Percentiles rank a stretch among this genome's conserved stretches.
Evolutionary conservation across 2,797 vertebrate genomes (phyloP).

Genomic region (Iguana delicatissima): DNA sequence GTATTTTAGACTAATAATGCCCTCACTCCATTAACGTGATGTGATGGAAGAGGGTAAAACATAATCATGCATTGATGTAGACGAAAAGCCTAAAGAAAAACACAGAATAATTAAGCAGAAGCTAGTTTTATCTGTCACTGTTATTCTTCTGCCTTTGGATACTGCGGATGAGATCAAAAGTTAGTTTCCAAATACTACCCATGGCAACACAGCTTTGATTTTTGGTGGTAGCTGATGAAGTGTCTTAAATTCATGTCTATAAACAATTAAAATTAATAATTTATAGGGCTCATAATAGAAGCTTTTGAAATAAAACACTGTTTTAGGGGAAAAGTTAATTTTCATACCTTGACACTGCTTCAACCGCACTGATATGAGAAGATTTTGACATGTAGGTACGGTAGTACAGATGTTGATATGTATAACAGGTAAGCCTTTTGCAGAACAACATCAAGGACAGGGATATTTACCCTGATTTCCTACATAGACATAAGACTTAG

Average conservation of each 20-base stretch:
- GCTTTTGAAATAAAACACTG: not conserved
- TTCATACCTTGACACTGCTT: not conserved
- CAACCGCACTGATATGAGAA: conserved; percentile 10
- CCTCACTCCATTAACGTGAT: not conserved
- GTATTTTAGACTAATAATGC: conserved; percentile 2
- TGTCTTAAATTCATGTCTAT: conserved; percentile 40
- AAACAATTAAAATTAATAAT: conserved; percentile 52
- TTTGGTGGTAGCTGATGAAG: conserved; percentile 57
- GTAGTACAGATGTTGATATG: not conserved
- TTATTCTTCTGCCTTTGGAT: conserved; percentile 59
- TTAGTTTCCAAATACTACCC: conserved; percentile 63
- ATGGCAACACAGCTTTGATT: conserved; percentile 55
- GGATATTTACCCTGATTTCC: conserved; percentile 10
- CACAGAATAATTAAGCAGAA: conserved; percentile 67
- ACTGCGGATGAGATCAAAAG: conserved; percentile 66
- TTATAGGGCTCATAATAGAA: conserved; percentile 27
- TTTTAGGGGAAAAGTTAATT: not conserved
- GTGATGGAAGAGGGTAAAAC: conserved; percentile 13
- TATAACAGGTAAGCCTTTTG: not conserved
- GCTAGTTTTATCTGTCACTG: conserved; percentile 57
- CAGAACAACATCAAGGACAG: not conserved
- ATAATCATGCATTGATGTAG: conserved; percentile 10
- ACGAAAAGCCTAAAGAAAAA: conserved; percentile 50
- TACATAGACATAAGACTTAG: not conserved
- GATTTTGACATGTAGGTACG: conserved; percentile 5